These are phyloP conservation scores for Cosmopolites sordidus DNA, from an alignment of 2,888 invertebrate genomes.

Conservation along the genomic window DNA sequence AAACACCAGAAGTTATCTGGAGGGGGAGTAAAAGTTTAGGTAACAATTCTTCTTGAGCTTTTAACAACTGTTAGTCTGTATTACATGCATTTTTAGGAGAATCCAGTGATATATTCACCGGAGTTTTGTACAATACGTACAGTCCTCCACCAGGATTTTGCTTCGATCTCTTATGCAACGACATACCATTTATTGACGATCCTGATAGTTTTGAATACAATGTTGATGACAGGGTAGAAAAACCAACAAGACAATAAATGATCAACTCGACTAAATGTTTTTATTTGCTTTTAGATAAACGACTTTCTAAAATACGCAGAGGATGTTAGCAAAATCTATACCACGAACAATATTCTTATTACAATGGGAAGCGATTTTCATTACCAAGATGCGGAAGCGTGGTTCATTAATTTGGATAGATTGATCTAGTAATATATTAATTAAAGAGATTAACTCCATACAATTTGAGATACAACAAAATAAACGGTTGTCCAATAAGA, in stretches of 20 bases:
- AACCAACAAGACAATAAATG: neutral
- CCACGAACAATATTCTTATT: conserved; percentile 72
- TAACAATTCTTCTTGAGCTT: too few relatives aligned
- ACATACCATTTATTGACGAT: conserved; percentile 85
- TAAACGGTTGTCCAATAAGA: too few relatives aligned
- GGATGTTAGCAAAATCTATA: conserved; percentile 54
- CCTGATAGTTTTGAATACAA: conserved; percentile 76
- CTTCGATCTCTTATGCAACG: conserved; percentile 80
- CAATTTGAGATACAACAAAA: too few relatives aligned
- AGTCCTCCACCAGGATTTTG: conserved; percentile 87
- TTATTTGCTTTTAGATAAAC: conserved; percentile 54
- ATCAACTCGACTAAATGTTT: neutral
- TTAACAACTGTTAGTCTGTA: too few relatives aligned
- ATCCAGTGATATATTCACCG: conserved; percentile 51
- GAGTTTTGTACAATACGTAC: conserved; percentile 77
- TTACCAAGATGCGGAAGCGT: conserved; percentile 70
- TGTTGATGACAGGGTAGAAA: conserved; percentile 63
- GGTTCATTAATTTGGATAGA: conserved; percentile 85
- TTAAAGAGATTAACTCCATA: too few relatives aligned
- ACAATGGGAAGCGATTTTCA: conserved; percentile 94
- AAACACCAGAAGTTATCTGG: conserved; percentile 83
- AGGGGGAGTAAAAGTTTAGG: conserved; percentile 66
- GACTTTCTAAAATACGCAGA: conserved; percentile 55
- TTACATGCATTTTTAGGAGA: conserved; percentile 58
- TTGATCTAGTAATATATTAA: conserved; percentile 79